phyloP scores from a whole-genome alignment of 2,797 vertebrate genomes.

The Alca torda region DNA sequence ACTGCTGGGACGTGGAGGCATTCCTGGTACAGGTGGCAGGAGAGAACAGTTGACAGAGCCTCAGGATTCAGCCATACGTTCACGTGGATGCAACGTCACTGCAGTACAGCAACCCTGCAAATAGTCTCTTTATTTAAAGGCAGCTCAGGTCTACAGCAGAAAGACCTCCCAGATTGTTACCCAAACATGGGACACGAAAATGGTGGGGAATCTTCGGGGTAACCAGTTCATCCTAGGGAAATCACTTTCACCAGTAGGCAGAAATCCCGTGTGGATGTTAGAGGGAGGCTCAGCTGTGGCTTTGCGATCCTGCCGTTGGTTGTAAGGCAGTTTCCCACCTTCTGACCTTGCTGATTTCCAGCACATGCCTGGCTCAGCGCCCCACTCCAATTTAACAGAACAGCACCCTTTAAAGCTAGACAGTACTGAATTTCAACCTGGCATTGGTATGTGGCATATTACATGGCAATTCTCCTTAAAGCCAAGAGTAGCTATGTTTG shows the following conservation, averaged over 20 bases:
- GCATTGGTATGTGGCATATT: neutral
- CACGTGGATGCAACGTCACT: neutral
- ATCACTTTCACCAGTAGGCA: neutral
- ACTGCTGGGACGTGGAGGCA: neutral
- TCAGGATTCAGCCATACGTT: neutral
- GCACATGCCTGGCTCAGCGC: neutral
- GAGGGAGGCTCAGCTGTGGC: neutral
- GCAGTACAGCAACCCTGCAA: neutral
- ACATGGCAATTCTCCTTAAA: neutral
- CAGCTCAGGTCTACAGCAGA: neutral
- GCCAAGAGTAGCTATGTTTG: neutral
- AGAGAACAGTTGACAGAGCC: neutral
- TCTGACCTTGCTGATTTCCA: neutral
- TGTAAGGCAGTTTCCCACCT: neutral
- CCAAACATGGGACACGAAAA: neutral
- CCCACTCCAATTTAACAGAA: neutral
- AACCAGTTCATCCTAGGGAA: neutral
- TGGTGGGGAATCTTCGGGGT: neutral
- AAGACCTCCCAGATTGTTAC: neutral
- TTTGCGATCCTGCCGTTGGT: neutral
- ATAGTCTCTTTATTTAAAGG: neutral
- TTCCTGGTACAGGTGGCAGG: neutral
- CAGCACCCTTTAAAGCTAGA: neutral
- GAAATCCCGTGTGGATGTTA: neutral
- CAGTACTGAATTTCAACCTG: neutral